Base-by-base conservation (phyloP, 2,113 vertebrate genomes). In the Engraulis encrasicolus region DNA sequence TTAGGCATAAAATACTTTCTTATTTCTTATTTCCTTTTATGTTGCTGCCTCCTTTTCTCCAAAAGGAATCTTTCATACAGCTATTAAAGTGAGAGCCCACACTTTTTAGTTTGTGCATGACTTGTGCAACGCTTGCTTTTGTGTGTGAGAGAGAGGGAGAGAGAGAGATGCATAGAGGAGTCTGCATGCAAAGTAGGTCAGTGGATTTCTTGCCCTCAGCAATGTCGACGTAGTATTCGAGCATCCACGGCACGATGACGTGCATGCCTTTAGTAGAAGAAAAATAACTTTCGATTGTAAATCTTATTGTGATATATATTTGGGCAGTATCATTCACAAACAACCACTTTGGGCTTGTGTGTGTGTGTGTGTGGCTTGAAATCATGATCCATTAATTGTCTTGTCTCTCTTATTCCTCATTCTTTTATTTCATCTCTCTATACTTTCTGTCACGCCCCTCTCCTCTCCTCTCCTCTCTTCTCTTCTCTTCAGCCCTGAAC, bases 401-500 rank as follows among this genome's bases (percentile, higher is more conserved):
- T 23, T 14, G 6, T 20, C 15, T 79, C 48, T 79, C 23, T 54
- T 83, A 12, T 49, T 78, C 61, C 49, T 18, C 2, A 58, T 15
- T 34, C 15, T 19, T 6, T 48, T 45, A 48, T 79, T n/a, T 34
- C 77, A 40, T 52, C 31, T 77, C 37, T n/a, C 48, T 79, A n/a
- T n/a, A n/a, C n/a, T n/a, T n/a, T n/a, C n/a, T n/a, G n/a, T n/a
- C n/a, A n/a, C n/a, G n/a, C n/a, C n/a, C n/a, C 14, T 79, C n/a
- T 78, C 78, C 27, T 71, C 27, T 66, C 12, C 79, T 50, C 83
- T 54, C 78, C 78, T 79, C 14, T 79, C n/a, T 78, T 80, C 27
- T 71, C 27, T 66, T 12, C 79, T 50, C 83, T 54, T 66, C 78
- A 89, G 87, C 50, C 37, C 83, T 85, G 82, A 88, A 31, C 23